Evolutionary conservation across 64 coral and sea anemone genomes (phyloP).

Genomic region (Montipora efflorescens): DNA sequence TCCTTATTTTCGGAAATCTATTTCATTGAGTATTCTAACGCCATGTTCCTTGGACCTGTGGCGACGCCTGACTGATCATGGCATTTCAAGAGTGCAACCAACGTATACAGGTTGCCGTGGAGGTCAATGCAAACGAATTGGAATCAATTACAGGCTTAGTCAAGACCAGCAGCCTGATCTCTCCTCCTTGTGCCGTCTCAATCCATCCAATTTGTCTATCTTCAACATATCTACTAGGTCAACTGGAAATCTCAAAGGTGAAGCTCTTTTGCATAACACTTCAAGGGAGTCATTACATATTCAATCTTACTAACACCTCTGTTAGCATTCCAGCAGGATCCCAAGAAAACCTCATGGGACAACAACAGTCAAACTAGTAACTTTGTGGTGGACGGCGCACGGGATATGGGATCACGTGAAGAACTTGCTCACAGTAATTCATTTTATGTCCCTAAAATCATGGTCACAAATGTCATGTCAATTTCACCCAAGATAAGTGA

Average conservation of each 20-base stretch:
- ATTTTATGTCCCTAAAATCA: slow-evolving; percentile 68
- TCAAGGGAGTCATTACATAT: slow-evolving; percentile 62
- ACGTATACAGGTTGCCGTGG: slow-evolving; percentile 39
- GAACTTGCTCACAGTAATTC: slow-evolving; percentile 2
- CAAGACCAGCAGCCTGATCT: slow-evolving; percentile 30
- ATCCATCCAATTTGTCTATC: slow-evolving; percentile 6
- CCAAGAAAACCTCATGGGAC: no score
- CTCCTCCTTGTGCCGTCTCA: background rate
- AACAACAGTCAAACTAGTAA: background rate
- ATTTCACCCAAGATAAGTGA: slow-evolving; percentile 76
- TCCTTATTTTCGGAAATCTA: slow-evolving; percentile 17
- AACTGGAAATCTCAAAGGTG: slow-evolving; percentile 12
- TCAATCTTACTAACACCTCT: slow-evolving; percentile 58
- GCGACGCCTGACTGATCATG: slow-evolving; percentile 43
- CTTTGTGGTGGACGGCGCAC: background rate
- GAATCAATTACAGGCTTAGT: slow-evolving; percentile 2
- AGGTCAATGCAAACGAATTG: slow-evolving; percentile 50
- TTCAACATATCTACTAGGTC: slow-evolving; percentile 41
- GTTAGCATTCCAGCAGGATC: background rate
- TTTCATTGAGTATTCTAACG: slow-evolving; percentile 46
- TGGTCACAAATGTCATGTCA: slow-evolving; percentile 83
- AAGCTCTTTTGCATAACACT: slow-evolving; percentile 48
- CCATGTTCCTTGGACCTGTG: slow-evolving; percentile 28
- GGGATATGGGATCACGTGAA: slow-evolving; percentile 3
- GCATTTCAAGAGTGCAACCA: slow-evolving; percentile 54